A percentile compares a stretch with the other conserved stretches of the same genome.
These are phyloP conservation scores for Phortica variegata DNA, from an alignment of 1,140 invertebrate genomes.

Conservation along the genomic window DNA sequence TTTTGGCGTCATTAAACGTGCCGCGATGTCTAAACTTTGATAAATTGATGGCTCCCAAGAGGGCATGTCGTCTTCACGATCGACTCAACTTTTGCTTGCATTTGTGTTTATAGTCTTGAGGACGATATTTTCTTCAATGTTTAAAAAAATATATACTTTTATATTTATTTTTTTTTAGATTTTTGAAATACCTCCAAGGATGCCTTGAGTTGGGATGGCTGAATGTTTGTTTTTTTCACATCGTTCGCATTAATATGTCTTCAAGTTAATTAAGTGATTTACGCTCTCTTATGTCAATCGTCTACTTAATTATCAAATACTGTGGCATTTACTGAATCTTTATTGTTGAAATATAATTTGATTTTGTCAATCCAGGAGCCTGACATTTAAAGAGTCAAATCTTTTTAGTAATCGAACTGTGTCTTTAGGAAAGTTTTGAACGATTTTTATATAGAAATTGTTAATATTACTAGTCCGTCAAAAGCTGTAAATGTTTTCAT, in stretches of 20 bases:
- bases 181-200: slow-evolving; percentile 49
- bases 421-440: too few relatives aligned
- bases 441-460: too few relatives aligned
- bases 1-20: too few relatives aligned
- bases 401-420: too few relatives aligned
- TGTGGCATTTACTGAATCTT: slow-evolving; percentile 50
- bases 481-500: too few relatives aligned
- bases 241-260: slow-evolving; percentile 35
- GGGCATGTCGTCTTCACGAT: slow-evolving; percentile 11
- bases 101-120: slow-evolving; percentile 44
- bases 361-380: too few relatives aligned
- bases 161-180: slow-evolving; percentile 25
- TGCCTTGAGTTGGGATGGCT: slow-evolving; percentile 28
- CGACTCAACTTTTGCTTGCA: slow-evolving; percentile 22
- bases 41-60: slow-evolving; percentile 50
- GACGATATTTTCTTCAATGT: slow-evolving; percentile 29
- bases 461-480: too few relatives aligned
- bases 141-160: slow-evolving; percentile 2
- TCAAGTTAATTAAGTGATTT: slow-evolving; percentile 55
- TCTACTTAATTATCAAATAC: slow-evolving; percentile 55
- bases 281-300: slow-evolving; percentile 47
- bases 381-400: too few relatives aligned
- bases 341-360: too few relatives aligned
- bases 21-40: slow-evolving; percentile 36
- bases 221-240: slow-evolving; percentile 1